phyloP scores from a whole-genome alignment of 2,113 vertebrate species.

The Brachirus orientalis region DNA sequence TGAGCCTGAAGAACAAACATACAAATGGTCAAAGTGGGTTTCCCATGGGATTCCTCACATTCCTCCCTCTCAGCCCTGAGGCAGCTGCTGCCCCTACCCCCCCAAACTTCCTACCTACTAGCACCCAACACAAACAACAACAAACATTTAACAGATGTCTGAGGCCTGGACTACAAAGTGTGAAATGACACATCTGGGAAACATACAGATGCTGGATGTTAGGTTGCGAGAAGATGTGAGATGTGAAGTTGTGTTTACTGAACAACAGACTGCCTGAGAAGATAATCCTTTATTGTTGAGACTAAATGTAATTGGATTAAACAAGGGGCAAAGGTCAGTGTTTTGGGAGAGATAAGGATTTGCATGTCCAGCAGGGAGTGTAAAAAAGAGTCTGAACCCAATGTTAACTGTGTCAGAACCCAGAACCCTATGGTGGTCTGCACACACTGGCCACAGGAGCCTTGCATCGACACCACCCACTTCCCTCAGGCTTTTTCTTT shows the following conservation, averaged over 20 bases:
- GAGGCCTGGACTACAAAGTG: slow-evolving; percentile 37
- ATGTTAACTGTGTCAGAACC: slow-evolving; percentile 16
- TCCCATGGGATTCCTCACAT: slow-evolving; percentile 73
- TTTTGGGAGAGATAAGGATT: slow-evolving; percentile 61
- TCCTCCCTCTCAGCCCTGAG: slow-evolving; percentile 65
- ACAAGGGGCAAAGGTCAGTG: slow-evolving; percentile 46
- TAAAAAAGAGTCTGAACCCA: neutral
- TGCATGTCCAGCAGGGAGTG: slow-evolving; percentile 39
- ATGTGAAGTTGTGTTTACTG: slow-evolving; percentile 35
- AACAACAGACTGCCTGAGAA: slow-evolving; percentile 25
- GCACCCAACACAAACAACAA: slow-evolving; percentile 2
- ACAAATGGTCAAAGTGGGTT: slow-evolving; percentile 46
- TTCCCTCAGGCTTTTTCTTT: slow-evolving; percentile 18
- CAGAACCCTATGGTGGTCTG: neutral
- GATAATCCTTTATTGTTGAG: slow-evolving; percentile 46
- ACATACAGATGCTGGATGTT: slow-evolving; percentile 12
- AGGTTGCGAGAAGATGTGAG: neutral
- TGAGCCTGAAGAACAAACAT: slow-evolving; percentile 45
- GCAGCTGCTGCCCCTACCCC: slow-evolving; percentile 64
- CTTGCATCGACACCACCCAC: slow-evolving; percentile 29
- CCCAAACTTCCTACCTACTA: slow-evolving; percentile 50
- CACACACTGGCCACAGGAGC: neutral
- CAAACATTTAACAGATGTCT: slow-evolving; percentile 35
- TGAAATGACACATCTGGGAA: slow-evolving; percentile 57
- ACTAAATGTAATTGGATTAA: slow-evolving; percentile 23